Base-by-base conservation (phyloP, 1,140 invertebrate species). In the Drosophila sproati region DNA sequence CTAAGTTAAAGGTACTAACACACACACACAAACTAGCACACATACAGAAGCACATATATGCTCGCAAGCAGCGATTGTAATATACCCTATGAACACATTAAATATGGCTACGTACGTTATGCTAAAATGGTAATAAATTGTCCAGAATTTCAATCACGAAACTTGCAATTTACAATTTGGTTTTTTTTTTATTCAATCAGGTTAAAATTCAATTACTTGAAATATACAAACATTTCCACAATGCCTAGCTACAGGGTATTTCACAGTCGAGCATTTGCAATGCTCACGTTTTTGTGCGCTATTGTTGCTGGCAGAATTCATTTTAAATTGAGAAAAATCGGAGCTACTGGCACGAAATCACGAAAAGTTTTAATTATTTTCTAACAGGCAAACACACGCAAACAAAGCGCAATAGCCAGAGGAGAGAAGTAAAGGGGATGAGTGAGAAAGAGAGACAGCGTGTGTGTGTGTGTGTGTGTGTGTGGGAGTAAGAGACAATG, bases 271-370 rank as follows among this genome's bases (percentile, higher is more conserved):
- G 37, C 20, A 10, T 2, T 5, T 31, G 2, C 1, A 28, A 8
- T 2, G 10, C 2, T 5, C 45, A 29, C n/a, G 50, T 48, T 50
- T 50, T 69, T 71, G 57, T 68, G 12, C 63, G 47, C 48, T 62
- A 51, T 61, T 83, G 67, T 45, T 73, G 82, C 47, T 73, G 77
- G 37, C 71, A 52, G 85, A 89, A 89, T 88, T 78, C 85, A 85
- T 88, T 88, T 88, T 83, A 88, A 88, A 88, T 89, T 85, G 85
- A 89, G 85, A 88, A 88, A 87, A 88, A 88, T 88, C 85, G 85
- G 80, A 78, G 80, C 77, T 55, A 89, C 79, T 86, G 83, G 85
- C 85, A 88, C 83, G 83, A 89, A 88, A 89, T 88, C 83, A 88
- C 85, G 78, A 89, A 88, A 87, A 88, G 80, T 88, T 88, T 88